Conservation (phyloP, 2,888 invertebrate genomes). For the Aspidiotus destructor region DNA sequence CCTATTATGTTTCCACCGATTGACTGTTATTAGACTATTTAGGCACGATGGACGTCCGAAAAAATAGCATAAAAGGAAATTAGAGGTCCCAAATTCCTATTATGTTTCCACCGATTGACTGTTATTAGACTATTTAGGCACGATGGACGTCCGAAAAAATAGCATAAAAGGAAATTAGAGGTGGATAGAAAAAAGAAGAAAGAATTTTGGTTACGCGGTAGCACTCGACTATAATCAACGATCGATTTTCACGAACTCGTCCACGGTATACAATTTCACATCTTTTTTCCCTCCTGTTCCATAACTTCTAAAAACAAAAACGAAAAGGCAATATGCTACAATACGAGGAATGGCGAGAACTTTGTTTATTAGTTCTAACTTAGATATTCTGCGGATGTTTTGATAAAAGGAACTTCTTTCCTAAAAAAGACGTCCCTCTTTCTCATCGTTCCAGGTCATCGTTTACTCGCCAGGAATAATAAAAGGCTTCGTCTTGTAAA, state of each 20-base stretch:
- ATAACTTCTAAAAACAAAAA: slow-evolving; percentile 5
- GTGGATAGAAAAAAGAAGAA: too few relatives aligned
- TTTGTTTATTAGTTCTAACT: slow-evolving; percentile 29
- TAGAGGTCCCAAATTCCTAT: too few relatives aligned
- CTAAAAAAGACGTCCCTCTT: slow-evolving; percentile 11
- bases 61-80: too few relatives aligned
- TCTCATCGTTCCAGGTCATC: slow-evolving; percentile 18
- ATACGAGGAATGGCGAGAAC: slow-evolving; percentile 11
- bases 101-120: too few relatives aligned
- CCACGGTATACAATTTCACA: neutral
- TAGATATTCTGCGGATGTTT: slow-evolving; percentile 26
- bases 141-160: too few relatives aligned
- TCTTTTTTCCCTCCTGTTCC: slow-evolving; percentile 5
- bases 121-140: too few relatives aligned
- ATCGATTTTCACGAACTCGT: neutral
- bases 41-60: too few relatives aligned
- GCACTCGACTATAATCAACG: neutral
- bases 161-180: too few relatives aligned
- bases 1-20: too few relatives aligned
- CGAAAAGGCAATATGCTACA: slow-evolving; percentile 15
- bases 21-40: too few relatives aligned
- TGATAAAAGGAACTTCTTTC: slow-evolving; percentile 20
- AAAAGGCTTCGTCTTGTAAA: slow-evolving; percentile 9
- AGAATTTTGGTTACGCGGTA: too few relatives aligned
- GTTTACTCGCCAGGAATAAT: slow-evolving; percentile 26